phyloP scores from a whole-genome alignment of 2,888 invertebrate genomes.

The Drosophila lacicola region DNA sequence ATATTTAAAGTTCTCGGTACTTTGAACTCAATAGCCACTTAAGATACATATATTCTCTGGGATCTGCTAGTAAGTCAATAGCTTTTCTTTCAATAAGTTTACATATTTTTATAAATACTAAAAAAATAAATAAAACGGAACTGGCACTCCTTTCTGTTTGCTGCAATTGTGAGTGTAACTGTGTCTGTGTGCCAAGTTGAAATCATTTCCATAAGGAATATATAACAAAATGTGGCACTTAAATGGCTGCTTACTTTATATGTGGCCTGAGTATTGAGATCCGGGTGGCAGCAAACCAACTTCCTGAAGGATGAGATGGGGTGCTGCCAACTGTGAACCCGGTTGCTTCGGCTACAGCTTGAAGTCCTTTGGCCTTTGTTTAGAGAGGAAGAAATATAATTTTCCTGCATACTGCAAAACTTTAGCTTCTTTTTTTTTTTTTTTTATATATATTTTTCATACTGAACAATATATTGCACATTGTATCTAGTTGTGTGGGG shows the following conservation, averaged over 20 bases:
- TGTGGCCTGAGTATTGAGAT: slow-evolving; percentile 16
- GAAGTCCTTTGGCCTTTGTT: slow-evolving; percentile 49
- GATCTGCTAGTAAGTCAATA: slow-evolving; percentile 2
- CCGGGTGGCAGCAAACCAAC: slow-evolving; percentile 17
- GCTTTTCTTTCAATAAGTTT: slow-evolving; percentile 1
- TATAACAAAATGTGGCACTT: slow-evolving; percentile 28
- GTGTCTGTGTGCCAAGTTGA: slow-evolving; percentile 8
- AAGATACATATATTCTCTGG: background rate
- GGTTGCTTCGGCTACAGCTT: slow-evolving; percentile 25
- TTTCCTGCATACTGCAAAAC: slow-evolving; percentile 62
- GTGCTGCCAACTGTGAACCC: slow-evolving; percentile 9
- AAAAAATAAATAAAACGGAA: slow-evolving; percentile 2
- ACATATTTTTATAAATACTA: slow-evolving; percentile 7
- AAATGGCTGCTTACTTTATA: slow-evolving; percentile 21
- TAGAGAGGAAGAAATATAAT: slow-evolving; percentile 67
- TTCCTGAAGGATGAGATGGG: slow-evolving; percentile 10
- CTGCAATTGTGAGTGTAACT: background rate
- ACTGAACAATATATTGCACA: slow-evolving; percentile 35
- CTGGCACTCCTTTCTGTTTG: slow-evolving; percentile 4
- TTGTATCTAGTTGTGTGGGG: slow-evolving; percentile 35
- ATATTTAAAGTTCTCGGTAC: background rate
- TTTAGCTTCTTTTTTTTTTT: slow-evolving; percentile 19
- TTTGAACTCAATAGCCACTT: background rate
- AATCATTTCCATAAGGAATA: slow-evolving; percentile 40
- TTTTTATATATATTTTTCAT: background rate